phyloP scores from a whole-genome alignment of 2,888 invertebrate species.

The Campoplex nolae region DNA sequence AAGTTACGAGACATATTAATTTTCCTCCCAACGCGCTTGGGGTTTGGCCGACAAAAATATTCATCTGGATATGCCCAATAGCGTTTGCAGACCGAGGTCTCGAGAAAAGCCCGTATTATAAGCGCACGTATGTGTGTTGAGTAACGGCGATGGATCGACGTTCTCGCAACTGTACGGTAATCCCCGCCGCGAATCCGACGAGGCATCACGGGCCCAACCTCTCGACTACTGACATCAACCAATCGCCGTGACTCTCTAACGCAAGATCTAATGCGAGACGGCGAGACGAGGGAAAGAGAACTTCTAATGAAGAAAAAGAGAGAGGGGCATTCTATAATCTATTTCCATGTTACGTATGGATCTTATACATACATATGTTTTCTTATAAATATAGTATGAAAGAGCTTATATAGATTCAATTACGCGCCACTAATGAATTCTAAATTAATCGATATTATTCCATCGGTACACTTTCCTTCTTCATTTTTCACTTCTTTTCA shows the following conservation, averaged over 20 bases:
- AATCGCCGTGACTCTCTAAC: slow-evolving; percentile 81
- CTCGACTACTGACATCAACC: slow-evolving; percentile 79
- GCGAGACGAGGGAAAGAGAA: slow-evolving; percentile 71
- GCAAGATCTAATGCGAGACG: slow-evolving; percentile 79
- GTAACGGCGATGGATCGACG: slow-evolving; percentile 58
- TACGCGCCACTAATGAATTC: background rate
- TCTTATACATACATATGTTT: slow-evolving; percentile 17
- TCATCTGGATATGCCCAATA: slow-evolving; percentile 1
- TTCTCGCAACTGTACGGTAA: slow-evolving; percentile 58
- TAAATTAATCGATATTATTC: background rate
- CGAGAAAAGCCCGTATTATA: slow-evolving; percentile 24
- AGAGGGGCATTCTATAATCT: slow-evolving; percentile 61
- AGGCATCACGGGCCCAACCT: slow-evolving; percentile 81
- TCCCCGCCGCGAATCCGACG: slow-evolving; percentile 78
- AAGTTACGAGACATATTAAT: slow-evolving; percentile 1
- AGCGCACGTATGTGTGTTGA: slow-evolving; percentile 23
- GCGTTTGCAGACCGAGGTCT: slow-evolving; percentile 8
- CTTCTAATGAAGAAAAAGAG: slow-evolving; percentile 49
- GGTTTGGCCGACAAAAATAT: slow-evolving; percentile 8
- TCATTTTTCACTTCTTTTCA: background rate
- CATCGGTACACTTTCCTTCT: background rate
- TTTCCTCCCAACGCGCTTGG: background rate
- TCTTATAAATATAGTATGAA: background rate
- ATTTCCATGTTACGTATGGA: slow-evolving; percentile 27
- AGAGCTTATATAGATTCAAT: background rate